Conservation (phyloP, 2,797 vertebrate genomes). For the Triplophysa yarkandensis region DNA sequence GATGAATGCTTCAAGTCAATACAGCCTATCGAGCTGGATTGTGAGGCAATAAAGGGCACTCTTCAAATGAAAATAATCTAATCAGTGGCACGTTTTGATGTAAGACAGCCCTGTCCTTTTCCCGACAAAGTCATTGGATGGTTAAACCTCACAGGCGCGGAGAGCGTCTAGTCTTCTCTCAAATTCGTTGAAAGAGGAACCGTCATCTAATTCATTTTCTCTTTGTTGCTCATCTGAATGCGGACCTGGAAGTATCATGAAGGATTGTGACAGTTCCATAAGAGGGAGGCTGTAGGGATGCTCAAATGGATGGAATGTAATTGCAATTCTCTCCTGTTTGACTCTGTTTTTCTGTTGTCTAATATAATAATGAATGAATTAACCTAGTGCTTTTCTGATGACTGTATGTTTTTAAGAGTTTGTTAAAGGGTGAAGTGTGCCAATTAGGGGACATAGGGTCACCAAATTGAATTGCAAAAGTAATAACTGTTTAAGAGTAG, state of each 20-base stretch:
- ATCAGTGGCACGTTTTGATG: conserved; percentile 33
- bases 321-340: conserved; percentile 31
- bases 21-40: conserved; percentile 25
- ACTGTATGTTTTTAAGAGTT: conserved; percentile 40
- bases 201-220: conserved; percentile 26
- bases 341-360: conserved; percentile 3
- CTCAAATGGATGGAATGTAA: conserved; percentile 9
- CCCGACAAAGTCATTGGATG: conserved; percentile 2
- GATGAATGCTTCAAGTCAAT: conserved; percentile 22
- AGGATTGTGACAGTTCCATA: conserved; percentile 9
- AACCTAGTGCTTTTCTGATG: conserved; percentile 25
- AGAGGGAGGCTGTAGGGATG: conserved; percentile 16
- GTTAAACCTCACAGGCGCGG: conserved; percentile 5
- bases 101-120: conserved; percentile 26
- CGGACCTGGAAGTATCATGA: conserved; percentile 16
- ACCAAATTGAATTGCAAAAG: neutral
- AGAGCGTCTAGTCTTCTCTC: neutral
- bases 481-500: neutral
- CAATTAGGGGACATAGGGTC: neutral
- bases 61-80: conserved; percentile 36
- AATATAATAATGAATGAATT: conserved; percentile 35
- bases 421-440: conserved; percentile 2
- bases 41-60: conserved; percentile 23
- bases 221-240: conserved; percentile 31
- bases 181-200: conserved; percentile 15